Evolutionary conservation across 2,888 invertebrate genomes (phyloP).

Genomic region (Lasioglossum marginatum): DNA sequence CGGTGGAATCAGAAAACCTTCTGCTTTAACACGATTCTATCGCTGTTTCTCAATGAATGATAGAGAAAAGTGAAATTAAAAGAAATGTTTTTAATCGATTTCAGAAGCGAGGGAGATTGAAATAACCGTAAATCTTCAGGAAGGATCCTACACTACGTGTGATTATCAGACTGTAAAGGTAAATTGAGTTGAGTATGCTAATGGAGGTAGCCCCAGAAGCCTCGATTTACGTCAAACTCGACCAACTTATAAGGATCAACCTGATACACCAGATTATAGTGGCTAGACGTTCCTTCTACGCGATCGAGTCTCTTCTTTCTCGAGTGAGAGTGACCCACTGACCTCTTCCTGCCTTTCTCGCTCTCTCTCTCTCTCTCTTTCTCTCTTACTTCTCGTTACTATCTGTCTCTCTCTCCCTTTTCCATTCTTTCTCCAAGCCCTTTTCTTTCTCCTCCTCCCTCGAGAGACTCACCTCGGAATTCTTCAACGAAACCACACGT

Average conservation of each 20-base stretch:
- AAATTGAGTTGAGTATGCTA: constrained; percentile 15
- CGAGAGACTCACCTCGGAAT: constrained; percentile 8
- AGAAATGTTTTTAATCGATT: neutral
- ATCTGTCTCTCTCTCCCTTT: neutral
- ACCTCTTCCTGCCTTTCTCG: constrained; percentile 74
- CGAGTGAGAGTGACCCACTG: constrained; percentile 83
- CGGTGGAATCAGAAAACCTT: neutral
- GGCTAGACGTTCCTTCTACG: constrained; percentile 46
- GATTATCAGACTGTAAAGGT: constrained; percentile 5
- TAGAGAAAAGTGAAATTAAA: constrained; percentile 1
- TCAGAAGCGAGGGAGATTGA: neutral
- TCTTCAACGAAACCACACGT: constrained; percentile 18
- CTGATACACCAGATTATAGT: constrained; percentile 49
- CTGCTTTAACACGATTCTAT: neutral
- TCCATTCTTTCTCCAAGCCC: constrained; percentile 13
- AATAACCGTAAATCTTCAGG: neutral
- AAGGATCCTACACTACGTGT: neutral
- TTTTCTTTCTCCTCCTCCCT: constrained; percentile 5
- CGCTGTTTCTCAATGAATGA: neutral
- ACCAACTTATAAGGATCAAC: constrained; percentile 43
- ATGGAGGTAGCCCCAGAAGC: constrained; percentile 24
- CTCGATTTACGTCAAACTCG: constrained; percentile 43
- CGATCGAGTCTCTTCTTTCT: constrained; percentile 58
- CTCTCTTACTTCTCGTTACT: constrained; percentile 4
- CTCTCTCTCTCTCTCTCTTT: constrained; percentile 1